Evolutionary conservation across 2,113 vertebrate genomes (phyloP), one percentile per base, ranked within the genome.

Genomic region (Scartelaos histophorus): DNA sequence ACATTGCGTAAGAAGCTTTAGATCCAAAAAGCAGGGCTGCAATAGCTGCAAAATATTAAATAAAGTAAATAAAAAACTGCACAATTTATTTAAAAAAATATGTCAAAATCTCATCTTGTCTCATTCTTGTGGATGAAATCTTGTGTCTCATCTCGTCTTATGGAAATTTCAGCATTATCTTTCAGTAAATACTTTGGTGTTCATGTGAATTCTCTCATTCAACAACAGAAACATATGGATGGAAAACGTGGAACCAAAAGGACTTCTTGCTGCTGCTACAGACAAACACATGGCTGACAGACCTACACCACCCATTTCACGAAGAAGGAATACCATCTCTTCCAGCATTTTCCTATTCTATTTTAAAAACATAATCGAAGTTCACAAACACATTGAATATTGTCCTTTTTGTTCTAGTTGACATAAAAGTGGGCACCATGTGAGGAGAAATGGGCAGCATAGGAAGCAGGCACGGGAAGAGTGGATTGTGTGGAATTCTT

Each of bases 401-500:
- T 66, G 19, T 21, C 13, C 57, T 5, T 76, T 71, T 69, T 16
- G 66, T 49, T 21, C 13, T 66, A 0, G 70, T 66, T 17, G 62
- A 49, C 5, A 7, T 53, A 29, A 54, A 71, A 54, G 74, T 46
- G 66, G 49, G 71, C 38, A 38, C 25, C 38, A 13, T 7, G 22
- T 34, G 38, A 24, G 46, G 19, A 69, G 69, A 25, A 78, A 75
- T 67, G 49, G 46, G 34, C 61, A 49, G 69, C 61, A 71, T 69
- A 68, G 74, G 46, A 67, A 79, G 57, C 72, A 70, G 78, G 71
- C 78, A 85, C 80, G 73, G 83, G 85, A 90, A 65, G 74, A 80
- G 64, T 78, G 84, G 88, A 90, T 89, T 34, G 86, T 87, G 79
- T 82, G 90, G 90, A 92, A 92, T 92, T 90, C 85, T 86, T 82